Evolutionary conservation across 2,113 vertebrate genomes (phyloP).

Genomic region (Dicentrarchus labrax): DNA sequence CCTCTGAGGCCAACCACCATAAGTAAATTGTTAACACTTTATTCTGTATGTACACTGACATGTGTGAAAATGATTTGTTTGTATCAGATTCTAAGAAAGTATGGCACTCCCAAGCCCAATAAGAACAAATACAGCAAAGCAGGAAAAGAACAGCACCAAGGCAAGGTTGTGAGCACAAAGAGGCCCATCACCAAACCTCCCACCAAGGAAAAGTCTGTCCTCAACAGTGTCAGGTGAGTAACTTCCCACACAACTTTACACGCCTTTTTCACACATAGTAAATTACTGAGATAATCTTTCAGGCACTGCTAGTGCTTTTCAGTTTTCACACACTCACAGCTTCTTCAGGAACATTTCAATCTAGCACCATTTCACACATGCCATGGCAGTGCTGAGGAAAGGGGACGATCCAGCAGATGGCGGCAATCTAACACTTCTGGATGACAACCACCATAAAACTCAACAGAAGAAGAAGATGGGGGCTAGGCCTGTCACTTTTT

Average conservation of each 20-base stretch:
- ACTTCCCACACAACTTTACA: neutral
- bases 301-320: no score
- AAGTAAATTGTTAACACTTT: neutral
- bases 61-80: conserved; percentile 2
- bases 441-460: no score
- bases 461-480: no score
- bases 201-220: conserved; percentile 93
- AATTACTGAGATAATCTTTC: no score
- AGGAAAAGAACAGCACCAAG: conserved; percentile 95
- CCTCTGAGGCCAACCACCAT: neutral
- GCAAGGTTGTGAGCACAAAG: conserved; percentile 98
- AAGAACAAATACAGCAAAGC: conserved; percentile 97
- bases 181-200: conserved; percentile 93
- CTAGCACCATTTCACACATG: no score
- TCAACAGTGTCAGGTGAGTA: conserved; percentile 93
- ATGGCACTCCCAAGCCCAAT: conserved; percentile 93
- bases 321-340: no score
- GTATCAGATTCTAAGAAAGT: conserved; percentile 93
- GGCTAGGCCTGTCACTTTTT: no score
- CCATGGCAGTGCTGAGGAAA: no score
- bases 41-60: neutral
- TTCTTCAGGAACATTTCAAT: no score
- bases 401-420: no score
- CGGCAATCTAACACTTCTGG: no score
- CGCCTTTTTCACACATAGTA: no score